phyloP scores from a whole-genome alignment of 2,113 vertebrate species.

The Chaetops frenatus region DNA sequence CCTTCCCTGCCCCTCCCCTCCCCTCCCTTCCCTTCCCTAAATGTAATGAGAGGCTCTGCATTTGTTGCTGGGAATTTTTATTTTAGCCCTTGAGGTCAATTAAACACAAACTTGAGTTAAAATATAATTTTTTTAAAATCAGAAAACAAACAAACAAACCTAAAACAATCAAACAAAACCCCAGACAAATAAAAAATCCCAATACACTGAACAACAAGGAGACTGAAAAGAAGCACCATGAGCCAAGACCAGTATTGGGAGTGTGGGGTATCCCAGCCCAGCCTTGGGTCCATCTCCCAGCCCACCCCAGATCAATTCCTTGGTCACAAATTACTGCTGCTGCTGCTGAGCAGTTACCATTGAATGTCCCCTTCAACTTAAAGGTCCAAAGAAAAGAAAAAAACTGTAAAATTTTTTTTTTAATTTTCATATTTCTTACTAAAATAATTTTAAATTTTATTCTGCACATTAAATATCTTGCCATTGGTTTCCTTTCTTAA shows the following conservation, averaged over 20 bases:
- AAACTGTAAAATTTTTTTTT: accelerated
- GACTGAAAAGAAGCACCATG: background rate
- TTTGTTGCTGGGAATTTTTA: background rate
- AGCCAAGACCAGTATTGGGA: background rate
- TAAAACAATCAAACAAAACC: background rate
- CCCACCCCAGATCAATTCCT: background rate
- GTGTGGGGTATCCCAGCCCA: background rate
- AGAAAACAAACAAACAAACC: background rate
- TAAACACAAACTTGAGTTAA: background rate
- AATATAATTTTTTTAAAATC: background rate
- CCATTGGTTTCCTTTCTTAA: background rate
- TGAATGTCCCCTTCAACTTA: background rate
- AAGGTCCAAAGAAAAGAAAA: background rate
- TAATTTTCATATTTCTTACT: accelerated
- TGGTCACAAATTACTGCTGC: background rate
- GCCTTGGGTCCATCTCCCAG: too few species aligned
- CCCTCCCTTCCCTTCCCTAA: too few species aligned
- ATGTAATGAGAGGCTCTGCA: background rate
- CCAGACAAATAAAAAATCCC: background rate
- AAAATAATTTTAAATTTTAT: background rate
- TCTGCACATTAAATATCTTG: background rate
- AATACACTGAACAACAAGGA: background rate
- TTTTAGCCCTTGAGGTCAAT: background rate
- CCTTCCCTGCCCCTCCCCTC: too few species aligned
- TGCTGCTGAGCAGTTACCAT: background rate